Percentiles rank a stretch among this genome's conserved stretches.
phyloP scores from a whole-genome alignment of 2,888 invertebrate genomes.

The Drosophila emarginata region DNA sequence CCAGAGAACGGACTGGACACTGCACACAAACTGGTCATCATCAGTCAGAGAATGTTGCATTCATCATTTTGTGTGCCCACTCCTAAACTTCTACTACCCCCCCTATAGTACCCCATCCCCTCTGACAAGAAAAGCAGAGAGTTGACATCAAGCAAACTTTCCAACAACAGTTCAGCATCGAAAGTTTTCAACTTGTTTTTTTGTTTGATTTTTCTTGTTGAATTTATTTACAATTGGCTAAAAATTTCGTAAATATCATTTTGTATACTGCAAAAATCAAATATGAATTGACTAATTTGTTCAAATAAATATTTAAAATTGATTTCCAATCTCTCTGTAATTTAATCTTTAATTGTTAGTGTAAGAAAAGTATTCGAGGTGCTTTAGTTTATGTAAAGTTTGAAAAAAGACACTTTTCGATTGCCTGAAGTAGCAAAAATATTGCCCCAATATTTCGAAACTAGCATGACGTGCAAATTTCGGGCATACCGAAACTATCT shows the following conservation, averaged over 20 bases:
- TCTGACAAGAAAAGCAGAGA: not conserved
- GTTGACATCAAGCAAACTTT: not conserved
- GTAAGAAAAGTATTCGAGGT: too few relatives aligned
- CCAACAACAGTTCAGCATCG: not conserved
- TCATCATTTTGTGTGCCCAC: constrained; percentile 25
- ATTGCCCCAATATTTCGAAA: too few relatives aligned
- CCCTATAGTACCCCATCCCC: not conserved
- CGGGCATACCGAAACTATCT: too few relatives aligned
- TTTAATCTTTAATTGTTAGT: too few relatives aligned
- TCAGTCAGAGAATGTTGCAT: constrained; percentile 30
- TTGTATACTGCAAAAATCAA: not conserved
- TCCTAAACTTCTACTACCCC: not conserved
- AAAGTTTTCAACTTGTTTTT: not conserved
- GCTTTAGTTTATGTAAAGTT: too few relatives aligned
- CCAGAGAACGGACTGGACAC: constrained; percentile 3
- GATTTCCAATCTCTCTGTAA: too few relatives aligned
- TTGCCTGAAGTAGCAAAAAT: too few relatives aligned
- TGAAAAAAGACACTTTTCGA: too few relatives aligned
- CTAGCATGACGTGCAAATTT: too few relatives aligned
- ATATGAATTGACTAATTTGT: not conserved
- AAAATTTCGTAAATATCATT: not conserved
- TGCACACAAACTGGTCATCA: constrained; percentile 14
- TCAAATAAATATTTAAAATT: too few relatives aligned
- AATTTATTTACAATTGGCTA: not conserved
- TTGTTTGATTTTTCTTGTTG: not conserved